Conservation (phyloP, 1,140 invertebrate species). For the Xylocopa sonorina region DNA sequence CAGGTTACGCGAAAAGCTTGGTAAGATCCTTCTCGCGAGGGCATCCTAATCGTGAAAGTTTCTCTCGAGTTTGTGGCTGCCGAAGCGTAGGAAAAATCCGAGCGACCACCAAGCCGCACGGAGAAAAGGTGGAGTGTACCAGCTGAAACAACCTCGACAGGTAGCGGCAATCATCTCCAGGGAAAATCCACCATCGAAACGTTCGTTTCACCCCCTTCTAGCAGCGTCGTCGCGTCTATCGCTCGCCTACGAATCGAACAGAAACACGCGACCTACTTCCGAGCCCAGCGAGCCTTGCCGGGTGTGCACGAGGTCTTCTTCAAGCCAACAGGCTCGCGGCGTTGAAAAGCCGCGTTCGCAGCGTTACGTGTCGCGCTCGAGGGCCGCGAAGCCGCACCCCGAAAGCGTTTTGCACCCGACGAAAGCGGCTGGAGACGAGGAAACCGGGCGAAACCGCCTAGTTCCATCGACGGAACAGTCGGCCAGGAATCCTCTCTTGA, state of each 20-base stretch:
- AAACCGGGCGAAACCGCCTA: constrained; percentile 14
- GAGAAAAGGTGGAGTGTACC: too few relatives aligned
- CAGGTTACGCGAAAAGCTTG: too few relatives aligned
- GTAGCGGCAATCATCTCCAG: background rate
- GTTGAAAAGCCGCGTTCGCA: background rate
- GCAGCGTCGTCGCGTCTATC: background rate
- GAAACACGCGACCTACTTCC: constrained; percentile 7
- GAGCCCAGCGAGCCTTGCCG: too few relatives aligned
- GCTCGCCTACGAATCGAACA: background rate
- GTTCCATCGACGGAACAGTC: constrained; percentile 35
- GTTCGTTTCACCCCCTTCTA: background rate
- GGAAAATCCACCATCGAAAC: background rate
- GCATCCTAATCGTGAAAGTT: background rate
- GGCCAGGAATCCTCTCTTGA: constrained; percentile 64
- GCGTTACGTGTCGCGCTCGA: too few relatives aligned
- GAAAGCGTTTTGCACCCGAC: constrained; percentile 24
- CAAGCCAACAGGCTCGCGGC: background rate
- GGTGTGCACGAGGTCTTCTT: background rate
- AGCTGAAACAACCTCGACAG: background rate
- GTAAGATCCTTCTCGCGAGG: background rate
- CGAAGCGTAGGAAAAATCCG: background rate
- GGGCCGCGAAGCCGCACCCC: background rate
- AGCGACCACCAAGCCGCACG: too few relatives aligned
- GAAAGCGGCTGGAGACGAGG: background rate
- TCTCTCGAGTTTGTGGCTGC: too few relatives aligned